A percentile compares a stretch with the other conserved stretches of the same genome.
Conservation (phyloP, 1,140 invertebrate genomes). For the Akabosia matsudoensis region DNA sequence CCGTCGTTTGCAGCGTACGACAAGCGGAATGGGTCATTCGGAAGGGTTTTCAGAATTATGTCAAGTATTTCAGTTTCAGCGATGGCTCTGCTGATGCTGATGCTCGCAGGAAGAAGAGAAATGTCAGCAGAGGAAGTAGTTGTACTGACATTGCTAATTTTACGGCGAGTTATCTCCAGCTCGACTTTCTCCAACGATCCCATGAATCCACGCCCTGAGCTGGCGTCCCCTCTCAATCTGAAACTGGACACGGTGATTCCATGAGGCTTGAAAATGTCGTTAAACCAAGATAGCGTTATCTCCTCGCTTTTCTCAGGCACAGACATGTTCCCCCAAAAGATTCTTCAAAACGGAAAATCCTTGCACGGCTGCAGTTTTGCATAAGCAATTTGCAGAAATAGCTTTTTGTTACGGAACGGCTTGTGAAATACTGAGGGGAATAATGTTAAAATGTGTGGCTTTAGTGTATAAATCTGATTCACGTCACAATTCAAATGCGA, state of each 20-base stretch:
- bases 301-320: neutral
- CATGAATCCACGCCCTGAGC: neutral
- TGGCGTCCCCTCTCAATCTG: neutral
- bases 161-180: neutral
- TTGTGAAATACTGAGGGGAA: too few relatives aligned
- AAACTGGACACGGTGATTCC: neutral
- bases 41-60: constrained; percentile 19
- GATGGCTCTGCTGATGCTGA: neutral
- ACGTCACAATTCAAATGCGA: too few relatives aligned
- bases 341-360: too few relatives aligned
- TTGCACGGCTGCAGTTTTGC: too few relatives aligned
- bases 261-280: neutral
- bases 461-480: too few relatives aligned
- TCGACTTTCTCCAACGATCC: neutral
- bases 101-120: neutral
- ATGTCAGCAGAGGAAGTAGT: neutral
- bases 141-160: too few relatives aligned
- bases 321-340: neutral
- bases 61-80: neutral
- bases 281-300: neutral
- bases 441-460: too few relatives aligned
- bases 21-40: neutral
- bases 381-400: too few relatives aligned
- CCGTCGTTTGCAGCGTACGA: constrained; percentile 7
- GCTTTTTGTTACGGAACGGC: too few relatives aligned